Conservation (phyloP, 2,113 vertebrate genomes). For the Hippocampus comes region DNA sequence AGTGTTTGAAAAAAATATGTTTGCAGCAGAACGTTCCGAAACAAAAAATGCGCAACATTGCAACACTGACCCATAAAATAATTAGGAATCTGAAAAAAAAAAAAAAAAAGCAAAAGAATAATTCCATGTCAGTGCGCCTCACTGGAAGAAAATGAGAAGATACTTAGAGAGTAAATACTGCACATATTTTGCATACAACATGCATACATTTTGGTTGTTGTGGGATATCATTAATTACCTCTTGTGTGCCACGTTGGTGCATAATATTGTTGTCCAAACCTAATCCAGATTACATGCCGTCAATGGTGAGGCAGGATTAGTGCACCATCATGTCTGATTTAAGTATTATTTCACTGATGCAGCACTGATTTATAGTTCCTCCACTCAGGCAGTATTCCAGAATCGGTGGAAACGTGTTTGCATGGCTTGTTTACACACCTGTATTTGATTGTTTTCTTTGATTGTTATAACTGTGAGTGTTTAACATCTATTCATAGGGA, state of each 20-base stretch:
- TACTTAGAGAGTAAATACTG: neutral
- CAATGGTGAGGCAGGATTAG: slow-evolving; percentile 48
- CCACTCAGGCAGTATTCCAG: neutral
- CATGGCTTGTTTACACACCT: neutral
- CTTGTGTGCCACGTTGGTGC: slow-evolving; percentile 19
- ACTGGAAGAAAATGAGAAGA: neutral
- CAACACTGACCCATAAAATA: neutral
- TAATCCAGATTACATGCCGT: slow-evolving; percentile 65
- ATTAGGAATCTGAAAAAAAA: neutral
- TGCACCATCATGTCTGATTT: slow-evolving; percentile 48
- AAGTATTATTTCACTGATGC: slow-evolving; percentile 42
- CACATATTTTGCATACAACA: neutral
- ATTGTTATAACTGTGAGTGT: neutral
- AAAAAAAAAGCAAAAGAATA: neutral
- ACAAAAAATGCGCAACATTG: neutral
- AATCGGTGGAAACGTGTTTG: neutral
- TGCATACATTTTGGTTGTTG: neutral
- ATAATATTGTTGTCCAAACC: slow-evolving; percentile 34
- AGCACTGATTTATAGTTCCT: slow-evolving; percentile 20
- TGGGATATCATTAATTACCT: slow-evolving; percentile 40
- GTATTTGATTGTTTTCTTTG: no score
- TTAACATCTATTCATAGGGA: neutral
- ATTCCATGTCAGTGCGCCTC: neutral
- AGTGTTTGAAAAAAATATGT: neutral
- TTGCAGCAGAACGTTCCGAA: neutral